These are phyloP conservation scores for Drosophila neutralis DNA, from an alignment of 2,888 invertebrate genomes.

Conservation along the genomic window DNA sequence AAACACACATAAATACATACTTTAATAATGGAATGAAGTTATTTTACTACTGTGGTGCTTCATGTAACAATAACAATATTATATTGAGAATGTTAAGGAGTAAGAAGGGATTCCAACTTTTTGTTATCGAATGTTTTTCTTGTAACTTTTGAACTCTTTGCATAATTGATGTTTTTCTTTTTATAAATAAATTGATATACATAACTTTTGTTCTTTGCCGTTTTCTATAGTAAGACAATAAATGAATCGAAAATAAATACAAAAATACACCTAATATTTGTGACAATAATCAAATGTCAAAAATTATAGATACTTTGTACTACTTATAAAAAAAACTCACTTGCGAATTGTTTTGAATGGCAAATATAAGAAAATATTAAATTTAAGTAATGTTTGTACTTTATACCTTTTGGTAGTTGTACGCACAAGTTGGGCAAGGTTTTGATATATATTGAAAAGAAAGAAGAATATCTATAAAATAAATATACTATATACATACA, in stretches of 20 bases:
- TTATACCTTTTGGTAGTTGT: slow-evolving; percentile 62
- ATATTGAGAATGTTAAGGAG: slow-evolving; percentile 47
- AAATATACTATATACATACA: slow-evolving; percentile 20
- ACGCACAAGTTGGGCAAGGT: slow-evolving; percentile 51
- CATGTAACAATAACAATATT: slow-evolving; percentile 59
- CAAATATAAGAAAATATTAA: slow-evolving; percentile 43
- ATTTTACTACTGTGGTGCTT: slow-evolving; percentile 77
- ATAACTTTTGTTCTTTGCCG: slow-evolving; percentile 55
- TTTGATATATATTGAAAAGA: slow-evolving; percentile 38
- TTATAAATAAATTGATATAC: slow-evolving; percentile 52
- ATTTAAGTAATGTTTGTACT: slow-evolving; percentile 42
- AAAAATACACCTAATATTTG: slow-evolving; percentile 27
- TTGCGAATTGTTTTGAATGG: slow-evolving; percentile 38
- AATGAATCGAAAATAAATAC: slow-evolving; percentile 22
- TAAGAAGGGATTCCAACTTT: slow-evolving; percentile 37
- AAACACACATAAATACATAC: slow-evolving; percentile 29
- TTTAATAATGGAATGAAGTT: slow-evolving; percentile 43
- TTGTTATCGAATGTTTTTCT: slow-evolving; percentile 69
- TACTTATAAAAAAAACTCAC: slow-evolving; percentile 8
- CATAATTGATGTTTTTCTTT: slow-evolving; percentile 67
- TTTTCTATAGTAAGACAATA: slow-evolving; percentile 21
- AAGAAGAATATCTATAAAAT: slow-evolving; percentile 6
- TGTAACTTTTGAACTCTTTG: slow-evolving; percentile 71
- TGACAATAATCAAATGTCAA: slow-evolving; percentile 55
- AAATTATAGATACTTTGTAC: slow-evolving; percentile 8